A percentile compares a stretch with the other conserved stretches of the same genome.
Conservation (phyloP, 1,140 invertebrate species). For the Heliconius hewitsoni region DNA sequence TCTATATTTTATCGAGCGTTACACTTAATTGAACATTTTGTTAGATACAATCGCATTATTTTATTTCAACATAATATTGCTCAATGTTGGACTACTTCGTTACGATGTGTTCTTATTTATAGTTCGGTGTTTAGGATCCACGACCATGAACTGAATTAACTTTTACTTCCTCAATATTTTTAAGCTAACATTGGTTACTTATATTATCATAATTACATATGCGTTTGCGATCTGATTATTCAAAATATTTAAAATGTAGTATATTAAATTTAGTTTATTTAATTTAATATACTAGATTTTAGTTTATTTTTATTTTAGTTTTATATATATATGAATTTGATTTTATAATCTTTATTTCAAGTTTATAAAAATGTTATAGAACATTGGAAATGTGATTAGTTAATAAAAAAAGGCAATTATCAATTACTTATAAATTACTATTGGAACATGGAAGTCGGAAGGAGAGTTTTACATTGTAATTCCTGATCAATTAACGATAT, state of each 20-base stretch:
- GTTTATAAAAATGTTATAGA: too few relatives aligned
- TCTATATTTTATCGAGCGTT: slow-evolving; percentile 48
- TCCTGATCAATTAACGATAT: background rate
- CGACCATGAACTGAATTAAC: slow-evolving; percentile 58
- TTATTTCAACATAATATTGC: slow-evolving; percentile 55
- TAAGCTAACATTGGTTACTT: slow-evolving; percentile 21
- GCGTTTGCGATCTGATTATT: background rate
- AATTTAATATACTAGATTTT: too few relatives aligned
- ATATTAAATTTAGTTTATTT: too few relatives aligned
- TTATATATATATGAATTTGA: too few relatives aligned
- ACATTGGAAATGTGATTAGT: too few relatives aligned
- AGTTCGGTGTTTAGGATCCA: slow-evolving; percentile 42
- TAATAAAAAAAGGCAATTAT: too few relatives aligned
- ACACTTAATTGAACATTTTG: slow-evolving; percentile 62
- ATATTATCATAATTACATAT: slow-evolving; percentile 4
- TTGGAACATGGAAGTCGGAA: background rate
- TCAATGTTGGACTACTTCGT: slow-evolving; percentile 43
- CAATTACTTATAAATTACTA: too few relatives aligned
- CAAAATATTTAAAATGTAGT: too few relatives aligned
- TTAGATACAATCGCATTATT: slow-evolving; percentile 53
- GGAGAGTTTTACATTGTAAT: background rate
- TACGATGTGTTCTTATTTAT: slow-evolving; percentile 47
- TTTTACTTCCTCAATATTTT: slow-evolving; percentile 69
- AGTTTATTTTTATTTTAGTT: too few relatives aligned
- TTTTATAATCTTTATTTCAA: too few relatives aligned